These are phyloP conservation scores for Anhinga rufa DNA, from an alignment of 2,113 vertebrate species.

Conservation along the genomic window DNA sequence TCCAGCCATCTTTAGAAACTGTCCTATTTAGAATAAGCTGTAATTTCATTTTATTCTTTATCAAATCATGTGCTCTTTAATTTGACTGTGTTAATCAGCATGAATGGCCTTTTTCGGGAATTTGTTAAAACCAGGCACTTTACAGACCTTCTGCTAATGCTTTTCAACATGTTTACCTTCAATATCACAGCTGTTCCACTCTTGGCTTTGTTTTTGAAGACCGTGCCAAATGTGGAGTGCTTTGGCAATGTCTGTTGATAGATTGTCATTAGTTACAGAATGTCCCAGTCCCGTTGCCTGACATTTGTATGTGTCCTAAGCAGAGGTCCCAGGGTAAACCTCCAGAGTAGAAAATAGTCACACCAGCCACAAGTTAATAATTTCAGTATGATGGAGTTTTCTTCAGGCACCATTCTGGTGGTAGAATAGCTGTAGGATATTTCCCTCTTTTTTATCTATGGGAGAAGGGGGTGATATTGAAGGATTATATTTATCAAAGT, in stretches of 20 bases:
- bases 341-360: not conserved
- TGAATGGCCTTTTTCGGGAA: not conserved
- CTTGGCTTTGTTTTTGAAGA: slow-evolving; percentile 16
- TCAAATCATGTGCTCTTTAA: slow-evolving; percentile 12
- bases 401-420: not conserved
- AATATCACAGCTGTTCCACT: slow-evolving; percentile 48
- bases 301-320: not conserved
- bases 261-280: not conserved
- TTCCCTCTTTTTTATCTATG: not conserved
- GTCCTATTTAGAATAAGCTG: not conserved
- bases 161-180: slow-evolving; percentile 51
- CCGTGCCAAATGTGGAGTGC: not conserved
- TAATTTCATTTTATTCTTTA: slow-evolving; percentile 18
- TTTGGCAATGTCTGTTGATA: slow-evolving; percentile 19
- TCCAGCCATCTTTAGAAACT: not conserved
- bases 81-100: slow-evolving; percentile 15
- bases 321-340: not conserved
- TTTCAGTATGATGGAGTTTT: not conserved
- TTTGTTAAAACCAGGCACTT: slow-evolving; percentile 8
- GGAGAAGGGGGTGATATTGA: not conserved
- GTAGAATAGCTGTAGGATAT: not conserved
- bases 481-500: not conserved
- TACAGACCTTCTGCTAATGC: slow-evolving; percentile 42
- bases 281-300: not conserved
- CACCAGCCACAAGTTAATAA: not conserved